phyloP scores from a whole-genome alignment of 2,888 invertebrate species.

The Platycheirus rosarum region DNA sequence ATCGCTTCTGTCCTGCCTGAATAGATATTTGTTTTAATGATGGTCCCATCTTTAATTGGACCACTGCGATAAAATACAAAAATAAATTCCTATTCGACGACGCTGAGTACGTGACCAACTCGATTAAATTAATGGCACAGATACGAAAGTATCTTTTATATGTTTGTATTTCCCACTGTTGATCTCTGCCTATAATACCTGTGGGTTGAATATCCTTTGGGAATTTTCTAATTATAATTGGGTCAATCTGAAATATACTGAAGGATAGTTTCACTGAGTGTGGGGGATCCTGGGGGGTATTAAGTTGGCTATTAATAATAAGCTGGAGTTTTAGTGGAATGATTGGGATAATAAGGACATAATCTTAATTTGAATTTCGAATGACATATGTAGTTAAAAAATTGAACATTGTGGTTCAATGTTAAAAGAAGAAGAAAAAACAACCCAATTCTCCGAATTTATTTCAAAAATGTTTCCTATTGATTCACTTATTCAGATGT shows the following conservation, averaged over 20 bases:
- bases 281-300: too few species aligned
- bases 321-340: too few species aligned
- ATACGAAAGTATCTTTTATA: slow-evolving; percentile 3
- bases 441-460: too few species aligned
- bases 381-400: too few species aligned
- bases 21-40: not conserved
- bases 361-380: too few species aligned
- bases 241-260: slow-evolving; percentile 3
- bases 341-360: too few species aligned
- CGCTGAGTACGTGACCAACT: slow-evolving; percentile 31
- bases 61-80: slow-evolving; percentile 34
- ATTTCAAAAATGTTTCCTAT: too few species aligned
- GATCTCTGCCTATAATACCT: slow-evolving; percentile 6
- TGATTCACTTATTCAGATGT: too few species aligned
- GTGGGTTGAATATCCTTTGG: slow-evolving; percentile 23
- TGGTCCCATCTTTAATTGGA: slow-evolving; percentile 24
- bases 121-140: too few species aligned
- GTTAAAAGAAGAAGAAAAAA: too few species aligned
- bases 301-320: too few species aligned
- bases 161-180: not conserved
- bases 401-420: too few species aligned
- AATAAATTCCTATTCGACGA: slow-evolving; percentile 36
- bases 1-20: not conserved
- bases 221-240: slow-evolving; percentile 15
- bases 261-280: not conserved